These are phyloP conservation scores for Diorhabda carinulata DNA, from an alignment of 1,140 invertebrate species.

Conservation along the genomic window DNA sequence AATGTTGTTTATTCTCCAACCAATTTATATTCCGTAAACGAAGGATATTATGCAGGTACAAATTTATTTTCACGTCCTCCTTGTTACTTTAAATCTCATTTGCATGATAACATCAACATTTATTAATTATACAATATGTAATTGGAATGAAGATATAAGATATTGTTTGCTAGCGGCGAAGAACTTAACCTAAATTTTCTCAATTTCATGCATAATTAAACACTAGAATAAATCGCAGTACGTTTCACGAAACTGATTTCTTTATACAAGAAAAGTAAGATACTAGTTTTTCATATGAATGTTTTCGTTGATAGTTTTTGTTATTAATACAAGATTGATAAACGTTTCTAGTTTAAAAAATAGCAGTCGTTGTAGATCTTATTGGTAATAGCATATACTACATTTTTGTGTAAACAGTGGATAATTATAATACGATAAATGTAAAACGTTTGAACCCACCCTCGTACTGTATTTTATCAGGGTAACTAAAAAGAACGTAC, in stretches of 20 bases:
- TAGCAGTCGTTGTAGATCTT: too few species aligned
- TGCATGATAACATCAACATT: conserved; percentile 22
- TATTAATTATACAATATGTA: conserved; percentile 21
- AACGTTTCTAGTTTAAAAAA: too few species aligned
- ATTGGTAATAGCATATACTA: too few species aligned
- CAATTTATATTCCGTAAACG: too few species aligned
- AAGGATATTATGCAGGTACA: conserved; percentile 11
- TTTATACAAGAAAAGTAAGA: not conserved
- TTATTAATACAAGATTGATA: not conserved
- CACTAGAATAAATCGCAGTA: conserved; percentile 4
- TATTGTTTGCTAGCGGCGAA: not conserved
- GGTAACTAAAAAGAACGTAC: too few species aligned
- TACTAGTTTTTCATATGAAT: not conserved
- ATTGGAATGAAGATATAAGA: conserved; percentile 14
- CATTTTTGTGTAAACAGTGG: too few species aligned
- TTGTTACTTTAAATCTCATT: conserved; percentile 18
- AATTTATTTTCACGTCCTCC: conserved; percentile 19
- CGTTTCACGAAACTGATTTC: not conserved
- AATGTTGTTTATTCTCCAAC: too few species aligned
- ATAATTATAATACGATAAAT: too few species aligned
- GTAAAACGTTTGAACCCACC: too few species aligned
- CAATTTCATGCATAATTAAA: conserved; percentile 14
- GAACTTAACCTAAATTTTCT: conserved; percentile 9
- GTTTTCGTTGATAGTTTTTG: not conserved
- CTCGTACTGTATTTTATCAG: too few species aligned